Base-by-base conservation (phyloP, 2,113 vertebrate species). In the Sula dactylatra region DNA sequence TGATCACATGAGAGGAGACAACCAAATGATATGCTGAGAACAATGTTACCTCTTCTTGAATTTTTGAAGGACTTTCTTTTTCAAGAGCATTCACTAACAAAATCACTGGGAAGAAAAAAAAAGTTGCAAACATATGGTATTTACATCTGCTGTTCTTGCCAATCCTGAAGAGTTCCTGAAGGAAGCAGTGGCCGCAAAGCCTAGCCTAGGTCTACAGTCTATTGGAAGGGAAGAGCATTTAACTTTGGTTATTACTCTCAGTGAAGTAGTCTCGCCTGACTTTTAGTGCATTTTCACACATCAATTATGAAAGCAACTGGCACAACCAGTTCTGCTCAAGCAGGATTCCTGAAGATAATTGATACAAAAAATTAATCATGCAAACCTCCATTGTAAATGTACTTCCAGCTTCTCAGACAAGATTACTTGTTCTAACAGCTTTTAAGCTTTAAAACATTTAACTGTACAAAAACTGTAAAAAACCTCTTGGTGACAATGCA, bases 321-420 rank as follows among this genome's bases (percentile, higher is more conserved):
- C 38, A 42, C 34, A 96, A 90, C 95, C 79, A 58, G 90, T 88
- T 92, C 90, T 86, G 40, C 71, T 77, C 45, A 47, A 59, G 55
- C 47, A 94, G 79, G 82, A 90, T 78, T 93, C 82, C 59, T 83
- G 52, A 92, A 83, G 71, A 73, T 56, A 94, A 94, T 5, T 40
- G 38, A 88, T 80, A 90, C 27, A 78, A 88, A 92, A 91, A 88
- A 73, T 73, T 38, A 82, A 88, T 77, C 59, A 87, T 44, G 38
- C 55, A 93, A 91, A 27, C 55, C n/a, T 88, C 64, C 79, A 26
- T 2, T 71, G 34, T 70, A 93, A 80, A 86, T 10, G 29, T 20
- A 74, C n/a, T 78, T 66, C 13, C 38, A 92, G 11, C 18, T 90
- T 78, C 85, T 49, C 45, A 38, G 36, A 67, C 2, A 3, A 69